A percentile compares a stretch with the other conserved stretches of the same genome.
These are phyloP conservation scores for Zhuqinia jingwanae DNA, from an alignment of 2,888 invertebrate species.

Conservation along the genomic window DNA sequence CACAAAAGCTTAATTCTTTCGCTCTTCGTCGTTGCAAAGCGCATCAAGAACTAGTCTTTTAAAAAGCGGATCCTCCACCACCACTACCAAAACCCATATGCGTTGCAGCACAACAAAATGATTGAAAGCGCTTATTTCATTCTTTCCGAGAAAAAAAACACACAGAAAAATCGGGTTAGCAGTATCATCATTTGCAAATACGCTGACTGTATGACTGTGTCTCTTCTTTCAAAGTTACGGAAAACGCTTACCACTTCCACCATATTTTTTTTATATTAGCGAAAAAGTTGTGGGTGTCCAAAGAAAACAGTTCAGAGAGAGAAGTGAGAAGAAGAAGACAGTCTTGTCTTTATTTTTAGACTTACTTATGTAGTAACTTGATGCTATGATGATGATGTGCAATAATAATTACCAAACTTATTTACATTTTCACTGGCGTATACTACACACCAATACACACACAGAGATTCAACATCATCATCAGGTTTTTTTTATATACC, in stretches of 20 bases:
- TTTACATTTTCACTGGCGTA: neutral
- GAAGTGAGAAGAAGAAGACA: constrained; percentile 15
- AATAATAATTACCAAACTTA: constrained; percentile 31
- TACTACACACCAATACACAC: neutral
- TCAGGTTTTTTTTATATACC: too few species aligned
- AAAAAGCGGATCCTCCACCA: constrained; percentile 21
- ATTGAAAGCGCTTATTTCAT: constrained; percentile 62
- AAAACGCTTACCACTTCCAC: neutral
- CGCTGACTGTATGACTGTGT: neutral
- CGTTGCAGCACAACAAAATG: constrained; percentile 51
- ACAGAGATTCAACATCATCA: neutral
- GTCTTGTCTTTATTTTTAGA: constrained; percentile 63
- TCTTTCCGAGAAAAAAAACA: constrained; percentile 40
- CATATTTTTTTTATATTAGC: constrained; percentile 9
- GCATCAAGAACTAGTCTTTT: too few species aligned
- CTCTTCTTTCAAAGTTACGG: neutral
- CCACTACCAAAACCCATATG: neutral
- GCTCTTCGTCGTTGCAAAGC: neutral
- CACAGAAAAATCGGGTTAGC: constrained; percentile 66
- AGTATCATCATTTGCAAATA: constrained; percentile 47
- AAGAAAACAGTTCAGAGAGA: constrained; percentile 32
- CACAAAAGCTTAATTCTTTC: neutral
- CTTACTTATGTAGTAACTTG: neutral
- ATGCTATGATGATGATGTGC: too few species aligned
- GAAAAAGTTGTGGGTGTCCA: constrained; percentile 63